These are phyloP conservation scores for Platysteira castanea DNA, from an alignment of 2,113 vertebrate species.

Conservation along the genomic window DNA sequence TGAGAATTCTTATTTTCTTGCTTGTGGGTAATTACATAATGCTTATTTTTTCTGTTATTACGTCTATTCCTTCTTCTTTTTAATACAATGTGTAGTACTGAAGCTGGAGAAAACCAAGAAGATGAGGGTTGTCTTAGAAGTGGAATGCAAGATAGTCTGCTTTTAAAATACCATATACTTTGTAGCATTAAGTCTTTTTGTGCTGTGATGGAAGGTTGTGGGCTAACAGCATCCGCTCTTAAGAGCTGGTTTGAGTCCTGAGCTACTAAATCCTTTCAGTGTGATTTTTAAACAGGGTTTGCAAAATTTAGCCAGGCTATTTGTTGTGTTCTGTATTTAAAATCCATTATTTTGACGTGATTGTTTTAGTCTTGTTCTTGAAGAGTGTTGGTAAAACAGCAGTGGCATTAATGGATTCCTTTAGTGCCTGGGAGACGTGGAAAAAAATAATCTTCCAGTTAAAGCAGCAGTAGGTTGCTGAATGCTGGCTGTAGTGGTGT, in stretches of 20 bases:
- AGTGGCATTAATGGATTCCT: neutral
- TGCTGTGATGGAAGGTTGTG: neutral
- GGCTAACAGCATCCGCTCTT: neutral
- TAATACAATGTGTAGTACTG: neutral
- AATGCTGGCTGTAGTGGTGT: neutral
- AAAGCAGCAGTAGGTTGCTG: neutral
- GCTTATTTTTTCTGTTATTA: neutral
- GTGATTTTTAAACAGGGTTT: neutral
- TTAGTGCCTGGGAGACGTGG: neutral
- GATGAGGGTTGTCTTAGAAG: neutral
- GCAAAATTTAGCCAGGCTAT: neutral
- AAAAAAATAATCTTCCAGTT: neutral
- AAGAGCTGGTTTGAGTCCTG: neutral
- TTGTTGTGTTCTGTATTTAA: neutral
- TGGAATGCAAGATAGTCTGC: neutral
- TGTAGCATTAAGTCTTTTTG: neutral
- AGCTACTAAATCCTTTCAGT: neutral
- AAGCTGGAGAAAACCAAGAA: neutral
- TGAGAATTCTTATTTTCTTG: slow-evolving; percentile 8
- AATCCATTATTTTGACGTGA: neutral
- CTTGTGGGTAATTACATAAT: neutral
- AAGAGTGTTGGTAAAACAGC: neutral
- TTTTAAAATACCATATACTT: slow-evolving; percentile 15
- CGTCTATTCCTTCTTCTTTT: neutral
- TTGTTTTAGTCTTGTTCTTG: neutral